phyloP scores from a whole-genome alignment of 2,888 invertebrate genomes.

The Lepidonotus clava region DNA sequence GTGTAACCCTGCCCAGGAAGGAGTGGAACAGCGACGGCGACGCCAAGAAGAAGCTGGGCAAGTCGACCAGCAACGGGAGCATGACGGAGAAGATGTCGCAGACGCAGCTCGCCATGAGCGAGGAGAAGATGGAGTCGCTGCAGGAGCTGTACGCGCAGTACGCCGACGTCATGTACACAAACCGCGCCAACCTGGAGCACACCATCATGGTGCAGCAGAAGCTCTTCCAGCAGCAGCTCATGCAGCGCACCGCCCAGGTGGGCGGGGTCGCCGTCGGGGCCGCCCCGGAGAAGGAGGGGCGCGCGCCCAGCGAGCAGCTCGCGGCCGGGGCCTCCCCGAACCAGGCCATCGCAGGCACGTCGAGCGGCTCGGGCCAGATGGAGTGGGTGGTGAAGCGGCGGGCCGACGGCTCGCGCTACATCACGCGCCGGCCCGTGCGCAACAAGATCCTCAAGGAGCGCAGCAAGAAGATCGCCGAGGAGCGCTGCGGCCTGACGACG shows the following conservation, averaged over 20 bases:
- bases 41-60: conserved; percentile 44
- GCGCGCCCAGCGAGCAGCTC: neutral
- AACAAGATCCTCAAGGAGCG: conserved; percentile 86
- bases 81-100: conserved; percentile 61
- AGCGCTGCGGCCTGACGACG: conserved; percentile 86
- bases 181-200: conserved; percentile 86
- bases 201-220: conserved; percentile 87
- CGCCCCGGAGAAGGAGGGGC: neutral
- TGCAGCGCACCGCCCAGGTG: conserved; percentile 58
- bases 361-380: conserved; percentile 68
- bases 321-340: conserved; percentile 63
- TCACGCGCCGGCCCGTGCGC: conserved; percentile 87
- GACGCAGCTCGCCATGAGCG: conserved; percentile 54
- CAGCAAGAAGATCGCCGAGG: conserved; percentile 85
- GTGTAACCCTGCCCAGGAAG: neutral
- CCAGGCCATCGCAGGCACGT: neutral
- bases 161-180: conserved; percentile 87
- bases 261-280: neutral
- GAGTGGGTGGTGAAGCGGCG: conserved; percentile 89
- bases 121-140: conserved; percentile 62
- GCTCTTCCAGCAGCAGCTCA: conserved; percentile 79
- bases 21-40: conserved; percentile 56
- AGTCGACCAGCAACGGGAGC: conserved; percentile 59
- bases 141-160: conserved; percentile 78
- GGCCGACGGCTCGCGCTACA: conserved; percentile 88